Conservation (phyloP, 2,113 vertebrate species). For the Pseudonaja textilis region DNA sequence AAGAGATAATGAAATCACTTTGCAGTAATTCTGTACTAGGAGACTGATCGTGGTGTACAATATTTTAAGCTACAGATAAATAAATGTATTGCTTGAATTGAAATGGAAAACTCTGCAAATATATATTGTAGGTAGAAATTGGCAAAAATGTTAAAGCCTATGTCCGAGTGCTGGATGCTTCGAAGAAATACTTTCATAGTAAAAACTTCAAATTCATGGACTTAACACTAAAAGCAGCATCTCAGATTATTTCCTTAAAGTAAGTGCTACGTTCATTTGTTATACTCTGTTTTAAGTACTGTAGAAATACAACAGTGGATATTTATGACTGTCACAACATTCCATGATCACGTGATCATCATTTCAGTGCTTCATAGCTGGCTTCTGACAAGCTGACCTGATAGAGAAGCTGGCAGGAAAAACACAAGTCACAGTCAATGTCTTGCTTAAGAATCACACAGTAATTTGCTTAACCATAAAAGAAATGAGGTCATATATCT, state of each 20-base stretch:
- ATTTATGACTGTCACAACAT: not conserved
- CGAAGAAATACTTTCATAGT: conserved; percentile 87
- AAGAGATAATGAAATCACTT: not conserved
- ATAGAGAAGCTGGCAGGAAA: not conserved
- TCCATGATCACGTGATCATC: not conserved
- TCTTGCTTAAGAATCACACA: not conserved
- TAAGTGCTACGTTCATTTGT: conserved; percentile 68
- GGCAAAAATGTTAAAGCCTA: conserved; percentile 86
- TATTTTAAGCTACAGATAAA: conserved; percentile 16
- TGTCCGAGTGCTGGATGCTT: conserved; percentile 86
- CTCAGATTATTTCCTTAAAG: conserved; percentile 85
- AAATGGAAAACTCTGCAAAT: conserved; percentile 9
- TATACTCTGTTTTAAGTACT: not conserved
- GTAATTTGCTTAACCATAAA: not conserved
- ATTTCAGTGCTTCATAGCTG: not conserved
- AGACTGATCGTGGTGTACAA: not conserved
- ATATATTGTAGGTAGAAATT: conserved; percentile 87
- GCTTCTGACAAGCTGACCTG: not conserved
- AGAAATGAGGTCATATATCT: not conserved
- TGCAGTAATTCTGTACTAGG: not conserved
- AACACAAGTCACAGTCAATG: not conserved
- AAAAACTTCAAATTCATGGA: conserved; percentile 88
- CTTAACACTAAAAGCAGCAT: conserved; percentile 83
- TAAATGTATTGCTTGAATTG: not conserved
- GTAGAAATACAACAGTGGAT: not conserved